Percentiles rank a stretch among this genome's conserved stretches.
Conservation (phyloP, 2,113 vertebrate species). For the Entelurus aequoreus region DNA sequence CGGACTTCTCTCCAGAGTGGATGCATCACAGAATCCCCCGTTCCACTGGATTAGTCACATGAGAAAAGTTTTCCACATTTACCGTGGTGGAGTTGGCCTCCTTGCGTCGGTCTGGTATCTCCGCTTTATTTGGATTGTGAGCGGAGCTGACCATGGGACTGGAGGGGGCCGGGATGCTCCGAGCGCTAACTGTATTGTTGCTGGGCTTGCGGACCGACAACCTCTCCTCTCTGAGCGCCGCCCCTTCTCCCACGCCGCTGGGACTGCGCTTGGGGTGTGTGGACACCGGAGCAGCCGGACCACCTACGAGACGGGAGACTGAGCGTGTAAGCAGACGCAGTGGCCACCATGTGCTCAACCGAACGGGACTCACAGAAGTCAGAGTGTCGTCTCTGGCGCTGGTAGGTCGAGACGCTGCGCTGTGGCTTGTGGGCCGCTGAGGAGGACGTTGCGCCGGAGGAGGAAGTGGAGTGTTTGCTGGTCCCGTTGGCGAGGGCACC, state of each 20-base stretch:
- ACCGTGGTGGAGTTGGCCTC: conserved; percentile 76
- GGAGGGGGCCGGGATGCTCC: conserved; percentile 78
- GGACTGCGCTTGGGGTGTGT: conserved; percentile 84
- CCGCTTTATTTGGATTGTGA: conserved; percentile 89
- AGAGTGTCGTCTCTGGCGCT: conserved; percentile 88
- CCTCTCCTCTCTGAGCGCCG: conserved; percentile 80
- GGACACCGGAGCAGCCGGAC: conserved; percentile 73
- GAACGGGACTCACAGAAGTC: conserved; percentile 79
- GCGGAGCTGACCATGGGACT: conserved; percentile 91
- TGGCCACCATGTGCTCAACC: not conserved
- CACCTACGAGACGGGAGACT: conserved; percentile 62
- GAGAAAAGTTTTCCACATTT: not conserved
- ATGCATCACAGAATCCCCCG: no score
- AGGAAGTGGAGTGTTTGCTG: conserved; percentile 72
- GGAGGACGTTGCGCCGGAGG: conserved; percentile 59
- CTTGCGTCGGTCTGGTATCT: conserved; percentile 87
- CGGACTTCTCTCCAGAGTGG: no score
- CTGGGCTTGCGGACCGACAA: conserved; percentile 76
- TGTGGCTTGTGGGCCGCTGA: conserved; percentile 81
- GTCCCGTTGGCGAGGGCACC: conserved; percentile 80
- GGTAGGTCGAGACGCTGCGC: conserved; percentile 82
- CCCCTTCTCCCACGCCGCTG: conserved; percentile 74
- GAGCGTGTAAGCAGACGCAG: not conserved
- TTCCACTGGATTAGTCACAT: not conserved
- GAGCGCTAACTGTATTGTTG: conserved; percentile 69